phyloP scores from a whole-genome alignment of 2,113 vertebrate genomes.

The Marmota flaviventris region DNA sequence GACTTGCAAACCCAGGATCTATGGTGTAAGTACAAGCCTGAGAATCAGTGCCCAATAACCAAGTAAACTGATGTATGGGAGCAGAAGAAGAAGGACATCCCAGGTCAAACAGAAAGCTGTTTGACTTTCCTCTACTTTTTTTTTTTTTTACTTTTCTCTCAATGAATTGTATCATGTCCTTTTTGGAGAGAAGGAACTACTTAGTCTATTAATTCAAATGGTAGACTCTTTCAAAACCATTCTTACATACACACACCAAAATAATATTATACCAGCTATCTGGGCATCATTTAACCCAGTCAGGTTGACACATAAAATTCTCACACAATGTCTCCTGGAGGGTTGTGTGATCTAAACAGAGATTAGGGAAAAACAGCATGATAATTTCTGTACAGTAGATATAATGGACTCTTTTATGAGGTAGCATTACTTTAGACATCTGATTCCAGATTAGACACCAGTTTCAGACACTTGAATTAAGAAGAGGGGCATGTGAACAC shows the following conservation, averaged over 20 bases:
- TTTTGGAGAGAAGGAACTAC: too few relatives aligned
- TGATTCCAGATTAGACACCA: neutral
- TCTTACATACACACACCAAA: neutral
- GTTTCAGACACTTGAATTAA: neutral
- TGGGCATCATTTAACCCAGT: neutral
- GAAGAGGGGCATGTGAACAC: neutral
- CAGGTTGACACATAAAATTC: neutral
- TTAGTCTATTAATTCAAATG: neutral
- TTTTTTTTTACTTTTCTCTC: neutral
- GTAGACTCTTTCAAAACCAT: neutral
- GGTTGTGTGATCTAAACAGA: neutral
- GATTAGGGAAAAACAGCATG: neutral
- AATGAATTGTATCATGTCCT: neutral
- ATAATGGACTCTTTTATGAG: neutral
- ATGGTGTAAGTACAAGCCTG: too few relatives aligned
- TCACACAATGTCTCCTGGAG: neutral
- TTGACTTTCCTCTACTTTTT: neutral
- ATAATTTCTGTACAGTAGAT: neutral
- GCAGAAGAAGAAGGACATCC: neutral
- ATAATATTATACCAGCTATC: neutral
- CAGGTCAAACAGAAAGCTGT: neutral
- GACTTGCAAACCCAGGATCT: rapidly evolving
- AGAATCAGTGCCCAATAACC: neutral
- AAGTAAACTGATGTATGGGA: neutral
- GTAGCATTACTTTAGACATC: neutral